These are phyloP conservation scores for Caenorhabditis sp. DNA, from an alignment of 2,888 invertebrate genomes.

Conservation along the genomic window DNA sequence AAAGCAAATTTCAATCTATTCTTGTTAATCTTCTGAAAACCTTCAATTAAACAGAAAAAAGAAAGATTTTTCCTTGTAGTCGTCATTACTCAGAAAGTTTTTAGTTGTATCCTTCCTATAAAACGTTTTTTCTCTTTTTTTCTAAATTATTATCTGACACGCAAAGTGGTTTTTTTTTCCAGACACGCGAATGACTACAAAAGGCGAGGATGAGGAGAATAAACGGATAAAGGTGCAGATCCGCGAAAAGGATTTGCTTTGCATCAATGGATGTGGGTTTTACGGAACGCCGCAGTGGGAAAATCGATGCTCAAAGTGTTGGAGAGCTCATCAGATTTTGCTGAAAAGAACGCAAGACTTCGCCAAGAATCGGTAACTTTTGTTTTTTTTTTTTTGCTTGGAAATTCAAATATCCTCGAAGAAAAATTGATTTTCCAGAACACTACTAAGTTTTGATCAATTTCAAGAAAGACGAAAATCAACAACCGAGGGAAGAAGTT, in stretches of 20 bases:
- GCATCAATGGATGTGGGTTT: slow-evolving; percentile 85
- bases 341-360: slow-evolving; percentile 70
- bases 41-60: too few relatives aligned
- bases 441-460: slow-evolving; percentile 78
- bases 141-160: neutral
- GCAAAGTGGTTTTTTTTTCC: too few relatives aligned
- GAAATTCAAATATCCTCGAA: neutral
- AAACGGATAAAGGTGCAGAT: slow-evolving; percentile 47
- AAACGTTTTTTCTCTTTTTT: too few relatives aligned
- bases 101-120: too few relatives aligned
- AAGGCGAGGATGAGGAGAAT: slow-evolving; percentile 43
- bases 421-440: slow-evolving; percentile 39
- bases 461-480: slow-evolving; percentile 84
- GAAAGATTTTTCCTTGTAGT: too few relatives aligned
- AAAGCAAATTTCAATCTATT: too few relatives aligned
- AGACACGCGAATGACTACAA: slow-evolving; percentile 7
- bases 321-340: slow-evolving; percentile 78
- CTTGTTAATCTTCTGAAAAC: too few relatives aligned
- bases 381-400: neutral
- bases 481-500: slow-evolving; percentile 72
- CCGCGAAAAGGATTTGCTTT: slow-evolving; percentile 49
- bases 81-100: too few relatives aligned
- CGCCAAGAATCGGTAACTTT: slow-evolving; percentile 51
- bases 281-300: slow-evolving; percentile 97
- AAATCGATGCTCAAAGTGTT: slow-evolving; percentile 96